Evolutionary conservation across 1,140 invertebrate genomes (phyloP).

Genomic region (Nylanderia fulva): DNA sequence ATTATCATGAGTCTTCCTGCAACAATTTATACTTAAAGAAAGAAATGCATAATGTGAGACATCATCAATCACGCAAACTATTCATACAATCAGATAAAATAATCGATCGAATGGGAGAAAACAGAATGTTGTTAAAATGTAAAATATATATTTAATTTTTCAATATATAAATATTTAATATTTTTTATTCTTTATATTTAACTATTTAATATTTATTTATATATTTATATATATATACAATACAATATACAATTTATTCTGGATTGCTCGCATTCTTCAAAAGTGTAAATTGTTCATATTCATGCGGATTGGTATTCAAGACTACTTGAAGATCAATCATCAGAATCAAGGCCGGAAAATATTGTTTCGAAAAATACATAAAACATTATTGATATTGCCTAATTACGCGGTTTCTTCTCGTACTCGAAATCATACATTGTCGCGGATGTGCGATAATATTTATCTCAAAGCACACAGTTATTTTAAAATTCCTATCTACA

Average conservation of each 20-base stretch:
- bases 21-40: no score
- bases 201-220: no score
- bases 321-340: no score
- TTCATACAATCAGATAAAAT: neutral
- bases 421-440: neutral
- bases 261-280: neutral
- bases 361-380: neutral
- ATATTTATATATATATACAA: no score
- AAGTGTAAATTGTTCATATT: no score
- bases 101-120: neutral
- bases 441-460: constrained; percentile 35
- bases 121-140: neutral
- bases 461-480: neutral
- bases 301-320: no score
- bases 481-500: neutral
- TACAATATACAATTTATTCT: no score
- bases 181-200: no score
- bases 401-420: neutral
- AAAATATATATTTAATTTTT: no score
- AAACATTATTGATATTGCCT: neutral
- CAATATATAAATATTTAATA: no score
- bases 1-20: no score
- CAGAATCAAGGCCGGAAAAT: constrained; percentile 34
- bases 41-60: no score
- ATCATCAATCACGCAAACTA: neutral